Evolutionary conservation across 2,888 invertebrate species (phyloP).

Genomic region (Rotaria socialis): DNA sequence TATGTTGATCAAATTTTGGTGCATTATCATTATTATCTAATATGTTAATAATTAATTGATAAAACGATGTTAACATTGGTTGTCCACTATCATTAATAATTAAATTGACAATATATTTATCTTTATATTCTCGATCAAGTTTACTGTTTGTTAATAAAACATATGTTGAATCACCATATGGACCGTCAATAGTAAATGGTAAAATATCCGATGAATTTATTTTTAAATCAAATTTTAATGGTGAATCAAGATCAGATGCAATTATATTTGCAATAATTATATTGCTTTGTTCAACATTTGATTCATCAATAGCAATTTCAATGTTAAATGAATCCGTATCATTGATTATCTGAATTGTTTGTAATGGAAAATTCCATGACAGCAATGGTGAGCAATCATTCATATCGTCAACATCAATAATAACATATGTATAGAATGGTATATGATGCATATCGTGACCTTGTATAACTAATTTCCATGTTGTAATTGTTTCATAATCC

Average conservation of each 20-base stretch:
- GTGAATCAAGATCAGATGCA: conserved; percentile 14
- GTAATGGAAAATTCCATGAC: conserved; percentile 5
- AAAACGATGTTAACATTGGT: neutral
- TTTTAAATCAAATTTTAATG: neutral
- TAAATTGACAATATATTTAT: neutral
- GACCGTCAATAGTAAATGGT: neutral
- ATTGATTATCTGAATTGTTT: neutral
- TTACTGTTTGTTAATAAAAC: neutral
- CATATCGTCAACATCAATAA: conserved; percentile 27
- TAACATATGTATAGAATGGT: conserved; percentile 22
- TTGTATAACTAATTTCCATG: conserved; percentile 35
- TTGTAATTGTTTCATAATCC: conserved; percentile 2
- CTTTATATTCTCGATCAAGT: neutral
- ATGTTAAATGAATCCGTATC: neutral
- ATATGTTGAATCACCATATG: conserved; percentile 22
- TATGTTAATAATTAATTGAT: neutral
- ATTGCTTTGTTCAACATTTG: neutral
- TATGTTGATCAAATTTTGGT: neutral
- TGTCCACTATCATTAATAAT: neutral
- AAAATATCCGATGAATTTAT: neutral
- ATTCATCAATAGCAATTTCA: neutral
- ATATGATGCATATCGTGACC: neutral
- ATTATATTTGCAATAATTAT: conserved; percentile 1
- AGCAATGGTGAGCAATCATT: conserved; percentile 12
- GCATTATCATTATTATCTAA: conserved; percentile 15